Percentiles rank a stretch among this genome's conserved stretches.
These are phyloP conservation scores for Phylloscopus collybita DNA, from an alignment of 2,797 vertebrate species.

Conservation along the genomic window DNA sequence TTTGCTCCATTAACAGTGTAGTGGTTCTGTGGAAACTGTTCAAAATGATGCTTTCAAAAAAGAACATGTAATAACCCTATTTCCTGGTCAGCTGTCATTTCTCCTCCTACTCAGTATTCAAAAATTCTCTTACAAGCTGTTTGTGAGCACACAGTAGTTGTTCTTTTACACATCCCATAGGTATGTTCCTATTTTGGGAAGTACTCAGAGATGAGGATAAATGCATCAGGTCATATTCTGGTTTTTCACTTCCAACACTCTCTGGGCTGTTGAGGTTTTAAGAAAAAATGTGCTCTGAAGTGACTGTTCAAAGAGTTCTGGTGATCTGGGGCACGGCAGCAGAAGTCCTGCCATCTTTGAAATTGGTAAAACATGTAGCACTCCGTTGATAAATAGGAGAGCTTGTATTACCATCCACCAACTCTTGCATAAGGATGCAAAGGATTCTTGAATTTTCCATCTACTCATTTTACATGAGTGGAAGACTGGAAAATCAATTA, in stretches of 20 bases:
- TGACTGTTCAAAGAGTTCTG: background rate
- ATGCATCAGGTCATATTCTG: constrained; percentile 52
- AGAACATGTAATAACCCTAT: background rate
- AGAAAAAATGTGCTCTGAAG: background rate
- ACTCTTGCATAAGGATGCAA: background rate
- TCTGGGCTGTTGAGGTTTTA: constrained; percentile 1
- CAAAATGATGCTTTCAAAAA: background rate
- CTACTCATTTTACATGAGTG: constrained; percentile 27
- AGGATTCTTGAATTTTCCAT: constrained; percentile 51
- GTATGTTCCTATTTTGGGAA: constrained; percentile 60
- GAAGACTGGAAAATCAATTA: constrained; percentile 50
- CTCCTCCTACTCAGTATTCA: constrained; percentile 40
- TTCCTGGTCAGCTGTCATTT: constrained; percentile 49
- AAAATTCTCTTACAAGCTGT: constrained; percentile 56
- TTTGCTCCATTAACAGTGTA: constrained; percentile 19
- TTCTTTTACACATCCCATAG: constrained; percentile 47
- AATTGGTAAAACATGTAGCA: background rate
- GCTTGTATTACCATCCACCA: constrained; percentile 29
- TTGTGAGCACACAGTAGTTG: constrained; percentile 31
- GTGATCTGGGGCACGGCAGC: background rate
- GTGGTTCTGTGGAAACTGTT: constrained; percentile 17
- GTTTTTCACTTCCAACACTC: constrained; percentile 20
- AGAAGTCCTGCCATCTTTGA: background rate
- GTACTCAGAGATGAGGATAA: constrained; percentile 19
- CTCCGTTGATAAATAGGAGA: background rate